phyloP scores from a whole-genome alignment of 2,797 vertebrate species.

The Selene dorsalis region DNA sequence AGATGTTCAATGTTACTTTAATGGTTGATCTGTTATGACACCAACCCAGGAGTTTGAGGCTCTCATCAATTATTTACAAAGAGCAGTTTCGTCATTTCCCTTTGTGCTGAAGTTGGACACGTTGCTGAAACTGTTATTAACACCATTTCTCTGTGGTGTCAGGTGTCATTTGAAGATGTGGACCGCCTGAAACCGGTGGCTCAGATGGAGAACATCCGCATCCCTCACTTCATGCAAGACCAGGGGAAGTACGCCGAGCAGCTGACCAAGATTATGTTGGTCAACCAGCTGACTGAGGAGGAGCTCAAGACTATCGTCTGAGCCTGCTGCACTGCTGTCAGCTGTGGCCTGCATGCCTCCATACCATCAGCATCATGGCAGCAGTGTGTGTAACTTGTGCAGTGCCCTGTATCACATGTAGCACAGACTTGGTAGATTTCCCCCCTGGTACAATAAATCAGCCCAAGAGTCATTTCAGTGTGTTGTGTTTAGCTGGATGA shows the following conservation, averaged over 20 bases:
- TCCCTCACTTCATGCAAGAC: slow-evolving; percentile 94
- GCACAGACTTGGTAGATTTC: slow-evolving; percentile 15
- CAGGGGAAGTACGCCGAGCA: slow-evolving; percentile 87
- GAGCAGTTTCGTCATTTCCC: background rate
- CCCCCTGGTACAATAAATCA: background rate
- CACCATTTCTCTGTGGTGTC: background rate
- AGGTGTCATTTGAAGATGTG: slow-evolving; percentile 95
- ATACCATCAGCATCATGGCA: slow-evolving; percentile 2
- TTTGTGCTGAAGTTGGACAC: background rate
- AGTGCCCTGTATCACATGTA: slow-evolving; percentile 31
- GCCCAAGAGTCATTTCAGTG: background rate
- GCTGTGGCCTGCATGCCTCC: slow-evolving; percentile 24
- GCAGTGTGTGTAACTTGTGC: slow-evolving; percentile 17
- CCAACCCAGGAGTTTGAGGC: background rate
- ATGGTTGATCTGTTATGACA: background rate
- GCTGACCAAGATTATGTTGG: slow-evolving; percentile 92
- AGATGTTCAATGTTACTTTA: background rate
- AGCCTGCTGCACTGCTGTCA: slow-evolving; percentile 28
- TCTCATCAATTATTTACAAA: background rate
- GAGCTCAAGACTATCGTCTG: slow-evolving; percentile 85
- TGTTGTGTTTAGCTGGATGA: slow-evolving; percentile 4
- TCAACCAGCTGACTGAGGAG: slow-evolving; percentile 90
- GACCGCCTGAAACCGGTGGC: slow-evolving; percentile 89
- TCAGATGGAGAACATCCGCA: slow-evolving; percentile 87
- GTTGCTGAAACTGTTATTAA: background rate